Percentiles rank a stretch among this genome's conserved stretches.
These are phyloP conservation scores for Meleagris gallopavo DNA, from an alignment of 2,113 vertebrate species.

Conservation along the genomic window DNA sequence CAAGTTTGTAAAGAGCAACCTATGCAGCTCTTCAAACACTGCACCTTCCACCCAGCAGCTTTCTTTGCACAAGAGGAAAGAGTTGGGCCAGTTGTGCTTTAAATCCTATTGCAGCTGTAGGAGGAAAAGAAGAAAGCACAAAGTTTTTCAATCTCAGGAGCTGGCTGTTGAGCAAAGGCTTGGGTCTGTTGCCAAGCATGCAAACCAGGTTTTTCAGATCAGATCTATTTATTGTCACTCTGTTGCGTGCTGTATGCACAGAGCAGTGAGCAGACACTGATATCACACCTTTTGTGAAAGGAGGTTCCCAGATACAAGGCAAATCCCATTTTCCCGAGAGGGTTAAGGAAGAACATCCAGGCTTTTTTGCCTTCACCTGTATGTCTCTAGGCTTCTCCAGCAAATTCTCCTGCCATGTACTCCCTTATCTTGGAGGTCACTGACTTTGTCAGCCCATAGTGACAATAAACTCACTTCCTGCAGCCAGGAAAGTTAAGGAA, in stretches of 20 bases:
- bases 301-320: background rate
- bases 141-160: background rate
- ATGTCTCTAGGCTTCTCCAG: background rate
- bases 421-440: background rate
- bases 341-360: background rate
- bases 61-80: background rate
- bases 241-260: fast-evolving
- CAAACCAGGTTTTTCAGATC: background rate
- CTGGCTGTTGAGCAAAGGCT: background rate
- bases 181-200: background rate
- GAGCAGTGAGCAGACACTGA: background rate
- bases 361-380: background rate
- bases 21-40: background rate
- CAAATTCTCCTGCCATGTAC: background rate
- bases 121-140: background rate
- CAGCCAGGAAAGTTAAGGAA: background rate
- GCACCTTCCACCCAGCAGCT: background rate
- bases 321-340: background rate
- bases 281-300: fast-evolving
- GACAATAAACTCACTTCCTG: background rate
- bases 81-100: background rate
- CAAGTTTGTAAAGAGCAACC: background rate
- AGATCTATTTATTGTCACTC: background rate
- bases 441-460: background rate
- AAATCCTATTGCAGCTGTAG: background rate